Conservation (phyloP, 1,140 invertebrate genomes). For the Bombus huntii region DNA sequence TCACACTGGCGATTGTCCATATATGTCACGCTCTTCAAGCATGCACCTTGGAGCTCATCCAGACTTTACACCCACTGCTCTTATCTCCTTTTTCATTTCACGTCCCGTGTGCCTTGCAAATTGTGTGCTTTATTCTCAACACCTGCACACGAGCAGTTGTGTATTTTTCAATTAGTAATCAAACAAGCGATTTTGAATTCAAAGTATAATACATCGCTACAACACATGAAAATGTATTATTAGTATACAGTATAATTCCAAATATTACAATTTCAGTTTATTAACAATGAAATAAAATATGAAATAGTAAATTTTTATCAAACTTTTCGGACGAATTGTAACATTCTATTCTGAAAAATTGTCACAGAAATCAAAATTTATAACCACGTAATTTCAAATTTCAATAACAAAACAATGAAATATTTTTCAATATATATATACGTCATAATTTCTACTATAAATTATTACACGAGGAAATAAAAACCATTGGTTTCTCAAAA, state of each 20-base stretch:
- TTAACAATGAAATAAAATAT: no score
- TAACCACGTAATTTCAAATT: not conserved
- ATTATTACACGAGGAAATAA: not conserved
- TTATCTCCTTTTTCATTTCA: not conserved
- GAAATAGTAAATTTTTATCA: no score
- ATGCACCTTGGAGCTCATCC: conserved; percentile 37
- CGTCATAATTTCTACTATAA: no score
- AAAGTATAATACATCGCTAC: not conserved
- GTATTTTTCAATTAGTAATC: not conserved
- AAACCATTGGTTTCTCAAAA: not conserved
- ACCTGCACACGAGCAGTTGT: not conserved
- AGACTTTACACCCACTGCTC: conserved; percentile 41
- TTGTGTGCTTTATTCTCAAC: not conserved
- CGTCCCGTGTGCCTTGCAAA: not conserved
- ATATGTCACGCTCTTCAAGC: not conserved
- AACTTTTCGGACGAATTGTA: no score
- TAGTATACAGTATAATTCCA: no score
- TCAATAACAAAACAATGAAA: not conserved
- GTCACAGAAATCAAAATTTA: no score
- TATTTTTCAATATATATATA: no score
- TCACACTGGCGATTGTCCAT: not conserved
- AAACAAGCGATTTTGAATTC: not conserved
- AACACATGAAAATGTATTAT: not conserved
- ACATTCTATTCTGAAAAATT: no score
- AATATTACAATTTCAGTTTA: no score